Percentiles rank a stretch among this genome's conserved stretches.
These are phyloP conservation scores for Tarsius wallacei DNA, from an alignment of 2,797 vertebrate genomes.

Conservation along the genomic window DNA sequence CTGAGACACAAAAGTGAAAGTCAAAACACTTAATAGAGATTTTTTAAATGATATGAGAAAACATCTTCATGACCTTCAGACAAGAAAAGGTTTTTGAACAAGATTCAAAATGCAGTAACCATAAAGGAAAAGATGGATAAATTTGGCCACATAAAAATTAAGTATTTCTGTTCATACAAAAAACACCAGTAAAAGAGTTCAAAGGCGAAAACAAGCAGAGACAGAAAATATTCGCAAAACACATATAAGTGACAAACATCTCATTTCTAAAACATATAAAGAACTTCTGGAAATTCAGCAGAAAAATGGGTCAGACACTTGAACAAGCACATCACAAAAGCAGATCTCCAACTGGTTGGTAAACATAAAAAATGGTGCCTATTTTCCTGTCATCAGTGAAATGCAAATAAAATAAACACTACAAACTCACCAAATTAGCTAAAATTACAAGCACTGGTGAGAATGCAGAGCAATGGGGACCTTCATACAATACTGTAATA, in stretches of 20 bases:
- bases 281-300: neutral
- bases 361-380: rapidly evolving
- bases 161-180: neutral
- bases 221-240: neutral
- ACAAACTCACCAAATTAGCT: neutral
- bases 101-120: neutral
- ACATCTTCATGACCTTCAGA: neutral
- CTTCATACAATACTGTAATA: rapidly evolving
- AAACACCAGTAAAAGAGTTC: neutral
- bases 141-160: neutral
- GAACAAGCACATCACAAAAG: neutral
- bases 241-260: neutral
- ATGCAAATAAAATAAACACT: neutral
- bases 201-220: neutral
- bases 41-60: neutral
- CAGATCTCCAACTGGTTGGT: rapidly evolving
- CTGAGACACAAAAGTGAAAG: neutral
- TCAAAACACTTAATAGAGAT: neutral
- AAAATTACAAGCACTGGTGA: rapidly evolving
- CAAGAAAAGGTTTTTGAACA: neutral
- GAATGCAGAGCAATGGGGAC: rapidly evolving
- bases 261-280: neutral
- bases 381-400: rapidly evolving
- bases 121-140: neutral
- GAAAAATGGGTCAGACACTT: neutral